These are phyloP conservation scores for Hymenopus coronatus DNA, from an alignment of 2,888 invertebrate species.

Conservation along the genomic window DNA sequence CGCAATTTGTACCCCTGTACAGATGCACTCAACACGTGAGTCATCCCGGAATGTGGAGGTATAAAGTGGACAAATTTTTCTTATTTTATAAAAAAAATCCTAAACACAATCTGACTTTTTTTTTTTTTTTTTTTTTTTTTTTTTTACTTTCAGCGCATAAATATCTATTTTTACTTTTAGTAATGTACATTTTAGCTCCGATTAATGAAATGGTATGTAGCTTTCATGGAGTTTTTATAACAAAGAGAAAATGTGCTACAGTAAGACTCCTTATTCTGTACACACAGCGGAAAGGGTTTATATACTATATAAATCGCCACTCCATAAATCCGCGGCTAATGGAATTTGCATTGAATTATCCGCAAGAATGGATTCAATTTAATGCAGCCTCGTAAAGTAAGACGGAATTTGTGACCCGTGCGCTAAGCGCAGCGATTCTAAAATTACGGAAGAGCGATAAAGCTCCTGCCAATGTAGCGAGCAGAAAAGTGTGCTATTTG, in stretches of 20 bases:
- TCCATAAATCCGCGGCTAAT: not conserved
- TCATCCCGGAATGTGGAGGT: no score
- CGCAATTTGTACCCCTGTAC: no score
- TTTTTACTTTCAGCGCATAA: no score
- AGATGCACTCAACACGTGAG: no score
- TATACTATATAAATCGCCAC: not conserved
- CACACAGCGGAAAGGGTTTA: not conserved
- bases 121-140: no score
- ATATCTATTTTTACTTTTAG: no score
- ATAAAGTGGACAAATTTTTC: no score
- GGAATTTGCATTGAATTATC: conserved; percentile 4
- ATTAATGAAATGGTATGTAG: not conserved
- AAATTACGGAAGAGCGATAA: not conserved
- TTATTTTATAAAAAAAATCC: no score
- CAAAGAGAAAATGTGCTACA: not conserved
- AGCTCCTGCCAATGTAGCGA: not conserved
- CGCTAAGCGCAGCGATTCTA: not conserved
- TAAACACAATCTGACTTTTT: no score
- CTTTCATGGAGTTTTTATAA: not conserved
- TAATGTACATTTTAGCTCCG: not conserved
- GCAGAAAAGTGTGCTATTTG: not conserved
- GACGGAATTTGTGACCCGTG: not conserved
- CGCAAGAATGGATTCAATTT: conserved; percentile 3
- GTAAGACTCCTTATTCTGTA: not conserved
- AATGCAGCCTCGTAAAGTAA: not conserved